A percentile compares a stretch with the other conserved stretches of the same genome.
Evolutionary conservation across 2,113 vertebrate genomes (phyloP).

Genomic region (Aptenodytes forsteri): DNA sequence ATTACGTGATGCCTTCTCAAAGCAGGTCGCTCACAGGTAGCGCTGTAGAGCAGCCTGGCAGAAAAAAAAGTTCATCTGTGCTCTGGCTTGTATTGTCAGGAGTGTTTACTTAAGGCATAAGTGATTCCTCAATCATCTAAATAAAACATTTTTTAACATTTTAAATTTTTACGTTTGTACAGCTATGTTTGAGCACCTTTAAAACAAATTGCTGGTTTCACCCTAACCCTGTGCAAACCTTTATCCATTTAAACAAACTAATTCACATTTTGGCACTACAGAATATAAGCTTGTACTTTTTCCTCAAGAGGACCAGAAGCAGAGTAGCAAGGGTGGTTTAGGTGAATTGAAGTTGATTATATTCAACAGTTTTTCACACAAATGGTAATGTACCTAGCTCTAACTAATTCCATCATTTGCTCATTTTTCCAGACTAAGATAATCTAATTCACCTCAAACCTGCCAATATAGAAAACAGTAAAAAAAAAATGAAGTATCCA

Average conservation of each 20-base stretch:
- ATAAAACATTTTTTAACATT: not conserved
- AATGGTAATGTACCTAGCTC: not conserved
- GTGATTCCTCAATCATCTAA: not conserved
- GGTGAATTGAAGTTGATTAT: not conserved
- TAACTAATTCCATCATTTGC: not conserved
- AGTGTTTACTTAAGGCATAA: not conserved
- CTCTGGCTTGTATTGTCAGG: not conserved
- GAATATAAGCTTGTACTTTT: not conserved
- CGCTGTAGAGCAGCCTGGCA: not conserved
- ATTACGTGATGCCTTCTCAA: not conserved
- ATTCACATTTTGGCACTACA: not conserved
- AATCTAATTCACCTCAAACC: not conserved
- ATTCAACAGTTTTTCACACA: not conserved
- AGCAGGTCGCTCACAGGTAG: not conserved
- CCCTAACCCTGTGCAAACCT: not conserved
- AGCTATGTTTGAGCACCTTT: not conserved
- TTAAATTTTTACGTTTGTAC: not conserved
- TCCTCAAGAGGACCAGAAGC: not conserved
- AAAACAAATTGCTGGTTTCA: not conserved
- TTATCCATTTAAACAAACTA: not conserved
- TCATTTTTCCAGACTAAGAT: not conserved
- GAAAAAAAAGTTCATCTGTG: not conserved
- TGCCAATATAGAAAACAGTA: not conserved
- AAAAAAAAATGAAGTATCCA: not conserved
- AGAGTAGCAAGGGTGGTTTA: not conserved